Base-by-base conservation (phyloP, 2,113 vertebrate genomes). In the Taurulus bubalis region DNA sequence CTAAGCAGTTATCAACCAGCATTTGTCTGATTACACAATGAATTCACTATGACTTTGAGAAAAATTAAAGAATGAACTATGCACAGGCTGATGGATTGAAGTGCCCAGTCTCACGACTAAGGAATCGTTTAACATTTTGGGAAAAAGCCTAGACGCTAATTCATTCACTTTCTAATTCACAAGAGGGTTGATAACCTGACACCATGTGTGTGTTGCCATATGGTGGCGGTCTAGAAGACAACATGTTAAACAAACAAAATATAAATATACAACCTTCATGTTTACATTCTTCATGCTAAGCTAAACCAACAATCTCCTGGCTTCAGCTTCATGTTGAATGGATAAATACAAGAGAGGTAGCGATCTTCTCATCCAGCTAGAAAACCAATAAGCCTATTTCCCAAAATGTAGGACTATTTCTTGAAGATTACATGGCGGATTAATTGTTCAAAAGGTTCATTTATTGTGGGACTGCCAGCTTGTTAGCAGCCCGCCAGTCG, bases 61-160 rank as follows among this genome's bases (percentile, higher is more conserved):
- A 16, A 22, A 0, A 5, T 34, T 0, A 3, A 14, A 15, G 2
- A 58, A 30, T 58, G 3, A 60, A 20, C 53, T 53, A 1, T n/a
- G 9, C 9, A 62, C 14, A 22, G 28, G 22, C 0, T 72, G 40
- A 47, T 62, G 20, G 36, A 66, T 60, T n/a, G 8, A 69, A 56
- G 18, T 38, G 32, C 36, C 16, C 47, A 8, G 36, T 77, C 45
- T 58, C 55, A 26, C 12, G 2, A 24, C 16, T 6, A 6, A 26
- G 8, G 4, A 62, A 36, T n/a, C 30, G 26, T 49, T 51, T 53
- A 20, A 70, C 32, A 36, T 55, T 71, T 38, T 2, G 51, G n/a
- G 14, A 62, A 62, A 60, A 32, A 62, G 26, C 26, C 7, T 14
- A 56, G 53, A 56, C 4, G 10, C 53, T 56, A 1, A 59, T 59